Evolutionary conservation across 1,140 invertebrate species (phyloP).

Genomic region (Amphibalanus amphitrite): DNA sequence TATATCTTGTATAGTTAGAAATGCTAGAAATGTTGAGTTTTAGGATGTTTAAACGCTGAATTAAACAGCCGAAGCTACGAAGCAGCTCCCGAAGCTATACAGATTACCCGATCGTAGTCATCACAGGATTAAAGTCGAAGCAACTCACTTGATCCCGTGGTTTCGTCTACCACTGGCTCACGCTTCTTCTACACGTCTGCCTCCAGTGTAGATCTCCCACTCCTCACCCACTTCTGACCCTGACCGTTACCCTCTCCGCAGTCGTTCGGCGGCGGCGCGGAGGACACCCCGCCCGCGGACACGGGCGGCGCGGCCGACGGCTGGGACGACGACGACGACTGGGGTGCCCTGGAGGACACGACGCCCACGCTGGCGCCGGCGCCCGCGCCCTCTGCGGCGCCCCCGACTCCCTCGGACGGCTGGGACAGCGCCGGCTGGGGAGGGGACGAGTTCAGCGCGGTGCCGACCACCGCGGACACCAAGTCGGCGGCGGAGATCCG

Average conservation of each 20-base stretch:
- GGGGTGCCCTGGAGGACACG: constrained; percentile 16
- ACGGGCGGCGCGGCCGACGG: constrained; percentile 36
- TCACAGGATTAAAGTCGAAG: too few species aligned
- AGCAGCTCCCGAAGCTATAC: too few species aligned
- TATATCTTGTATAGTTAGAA: too few species aligned
- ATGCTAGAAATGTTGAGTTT: too few species aligned
- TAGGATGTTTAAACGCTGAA: too few species aligned
- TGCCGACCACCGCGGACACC: constrained; percentile 13
- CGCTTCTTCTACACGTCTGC: too few species aligned
- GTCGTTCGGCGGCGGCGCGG: constrained; percentile 36
- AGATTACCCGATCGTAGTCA: too few species aligned
- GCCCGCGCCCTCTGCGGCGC: constrained; percentile 33
- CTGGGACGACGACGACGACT: constrained; percentile 49
- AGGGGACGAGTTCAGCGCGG: constrained; percentile 12
- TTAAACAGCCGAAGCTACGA: too few species aligned
- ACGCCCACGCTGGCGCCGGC: constrained; percentile 46
- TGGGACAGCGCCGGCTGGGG: constrained; percentile 14
- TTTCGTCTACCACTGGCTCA: too few species aligned
- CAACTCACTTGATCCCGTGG: too few species aligned
- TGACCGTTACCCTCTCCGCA: constrained; percentile 22
- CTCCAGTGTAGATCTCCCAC: too few species aligned
- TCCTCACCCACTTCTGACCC: too few species aligned
- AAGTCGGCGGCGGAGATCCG: not conserved
- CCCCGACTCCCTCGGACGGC: constrained; percentile 54
- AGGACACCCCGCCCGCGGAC: constrained; percentile 36